phyloP scores from a whole-genome alignment of 2,797 vertebrate genomes.

The Dendrocincla fuliginosa region DNA sequence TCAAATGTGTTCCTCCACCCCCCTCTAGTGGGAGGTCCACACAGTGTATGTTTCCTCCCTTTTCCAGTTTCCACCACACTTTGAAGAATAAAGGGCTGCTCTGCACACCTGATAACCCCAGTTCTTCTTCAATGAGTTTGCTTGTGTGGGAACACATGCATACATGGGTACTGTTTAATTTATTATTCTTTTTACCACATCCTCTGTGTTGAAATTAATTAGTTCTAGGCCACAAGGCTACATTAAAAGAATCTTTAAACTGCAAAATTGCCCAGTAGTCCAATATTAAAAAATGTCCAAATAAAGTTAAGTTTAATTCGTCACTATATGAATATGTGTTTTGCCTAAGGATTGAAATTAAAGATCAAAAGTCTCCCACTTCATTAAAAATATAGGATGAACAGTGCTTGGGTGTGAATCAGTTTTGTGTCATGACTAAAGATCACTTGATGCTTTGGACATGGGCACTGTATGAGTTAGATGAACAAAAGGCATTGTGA shows the following conservation, averaged over 20 bases:
- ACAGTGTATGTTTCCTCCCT: neutral
- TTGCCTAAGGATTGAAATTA: constrained; percentile 27
- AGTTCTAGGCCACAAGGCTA: neutral
- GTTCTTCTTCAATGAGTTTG: neutral
- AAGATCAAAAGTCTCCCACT: neutral
- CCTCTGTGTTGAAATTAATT: neutral
- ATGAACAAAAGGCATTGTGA: neutral
- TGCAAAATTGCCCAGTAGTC: neutral
- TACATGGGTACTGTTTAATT: fast-evolving
- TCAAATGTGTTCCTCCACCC: neutral
- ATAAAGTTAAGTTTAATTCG: neutral
- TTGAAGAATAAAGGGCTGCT: neutral
- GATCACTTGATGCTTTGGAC: neutral
- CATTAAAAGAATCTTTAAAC: neutral
- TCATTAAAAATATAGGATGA: constrained; percentile 17
- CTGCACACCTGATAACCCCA: fast-evolving
- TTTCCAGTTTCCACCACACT: neutral
- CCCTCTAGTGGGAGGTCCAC: constrained; percentile 37
- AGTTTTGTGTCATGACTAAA: neutral
- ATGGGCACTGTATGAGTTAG: neutral
- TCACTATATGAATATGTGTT: neutral
- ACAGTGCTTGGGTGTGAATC: neutral
- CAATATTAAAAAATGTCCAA: neutral
- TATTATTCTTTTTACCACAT: neutral
- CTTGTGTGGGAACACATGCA: neutral